Evolutionary conservation across 1,140 invertebrate species (phyloP), one percentile per base, ranked within the genome.

Genomic region (Aethina tumida): DNA sequence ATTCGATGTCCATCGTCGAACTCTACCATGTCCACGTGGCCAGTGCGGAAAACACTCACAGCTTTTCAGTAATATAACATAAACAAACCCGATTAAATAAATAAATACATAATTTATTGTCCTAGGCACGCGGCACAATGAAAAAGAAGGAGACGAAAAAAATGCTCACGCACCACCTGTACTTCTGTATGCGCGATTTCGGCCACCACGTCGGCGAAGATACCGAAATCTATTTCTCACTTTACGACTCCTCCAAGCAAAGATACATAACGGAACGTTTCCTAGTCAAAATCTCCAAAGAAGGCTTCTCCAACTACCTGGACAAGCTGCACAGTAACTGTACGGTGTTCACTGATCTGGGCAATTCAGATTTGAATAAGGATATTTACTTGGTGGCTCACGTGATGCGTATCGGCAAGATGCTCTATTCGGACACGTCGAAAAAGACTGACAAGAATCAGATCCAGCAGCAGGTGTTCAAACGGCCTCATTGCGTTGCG

Each of bases 151-250:
- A 79, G 45, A 64, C 67, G 25, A 71, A 70, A n/a, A 81, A 80
- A 51, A 71, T 79, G 1, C 58, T 81, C 4, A 81, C 83, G 1
- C 81, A 90, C 60, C 85, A 91, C 58, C 64, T 92, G 5, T 88
- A 86, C 60, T 82, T 90, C 56, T 87, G 81, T 53, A 87, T 91
- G 79, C 64, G 86, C 5, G 85, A 91, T 56, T 91, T 91, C 57
- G 83, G 84, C 0, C 83, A 87, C 50, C 77, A 79, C 9, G 75
- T 85, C 9, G 85, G 85, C 0, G 89, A 94, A 60, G 86, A 91
- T 54, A 80, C 83, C 0, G 89, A 93, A 65, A 76, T 92, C 4
- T 81, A 87, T 48, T 82, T 94, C 52, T 88, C 85, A 27, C 59
- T 95, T 0, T 92, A 87, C 60, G 86, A 93, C 60, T 76, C 77